A percentile compares a stretch with the other conserved stretches of the same genome.
Evolutionary conservation across 2,888 invertebrate genomes (phyloP).

Genomic region (Stegophylla sp.): DNA sequence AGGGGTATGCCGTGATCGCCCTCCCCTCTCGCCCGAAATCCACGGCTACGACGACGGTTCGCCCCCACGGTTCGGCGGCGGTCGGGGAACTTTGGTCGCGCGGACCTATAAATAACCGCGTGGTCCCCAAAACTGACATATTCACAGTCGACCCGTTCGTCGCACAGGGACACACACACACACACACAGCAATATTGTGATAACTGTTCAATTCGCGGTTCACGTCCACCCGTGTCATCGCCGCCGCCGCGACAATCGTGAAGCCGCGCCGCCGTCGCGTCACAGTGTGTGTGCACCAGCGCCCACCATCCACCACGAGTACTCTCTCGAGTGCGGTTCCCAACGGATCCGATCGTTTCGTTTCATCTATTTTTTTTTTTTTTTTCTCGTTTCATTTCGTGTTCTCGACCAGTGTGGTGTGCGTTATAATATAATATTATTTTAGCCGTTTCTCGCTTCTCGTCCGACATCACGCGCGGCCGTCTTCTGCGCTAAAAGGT

Average conservation of each 20-base stretch:
- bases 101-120: constrained; percentile 40
- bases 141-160: constrained; percentile 36
- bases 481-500: too few relatives aligned
- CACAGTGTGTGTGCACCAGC: too few relatives aligned
- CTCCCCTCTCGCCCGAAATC: not conserved
- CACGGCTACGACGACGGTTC: not conserved
- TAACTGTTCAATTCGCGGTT: not conserved
- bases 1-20: not conserved
- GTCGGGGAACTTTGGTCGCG: not conserved
- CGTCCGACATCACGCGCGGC: too few relatives aligned
- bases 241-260: not conserved
- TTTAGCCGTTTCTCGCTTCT: too few relatives aligned
- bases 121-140: constrained; percentile 13
- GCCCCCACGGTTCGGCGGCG: constrained; percentile 12
- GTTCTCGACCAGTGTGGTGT: too few relatives aligned
- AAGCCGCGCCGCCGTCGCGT: not conserved
- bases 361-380: too few relatives aligned
- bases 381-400: too few relatives aligned
- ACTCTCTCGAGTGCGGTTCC: too few relatives aligned
- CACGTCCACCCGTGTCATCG: not conserved
- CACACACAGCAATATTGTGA: not conserved
- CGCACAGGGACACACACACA: constrained; percentile 25
- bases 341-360: too few relatives aligned
- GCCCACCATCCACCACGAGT: too few relatives aligned
- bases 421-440: too few relatives aligned